These are phyloP conservation scores for Gavialis gangeticus DNA, from an alignment of 2,113 vertebrate genomes.

Conservation along the genomic window DNA sequence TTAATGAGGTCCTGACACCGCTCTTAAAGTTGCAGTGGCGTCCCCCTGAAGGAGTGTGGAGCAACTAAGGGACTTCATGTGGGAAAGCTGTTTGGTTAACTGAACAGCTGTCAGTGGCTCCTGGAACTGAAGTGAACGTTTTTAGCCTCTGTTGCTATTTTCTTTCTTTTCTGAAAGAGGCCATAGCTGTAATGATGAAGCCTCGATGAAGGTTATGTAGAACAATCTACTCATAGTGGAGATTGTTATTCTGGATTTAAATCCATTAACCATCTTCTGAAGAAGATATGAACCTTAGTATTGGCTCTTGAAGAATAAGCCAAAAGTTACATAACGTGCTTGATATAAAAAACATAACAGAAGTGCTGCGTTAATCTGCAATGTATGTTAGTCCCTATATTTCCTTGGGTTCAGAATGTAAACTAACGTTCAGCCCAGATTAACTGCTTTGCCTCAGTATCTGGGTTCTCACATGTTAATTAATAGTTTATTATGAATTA, in stretches of 20 bases:
- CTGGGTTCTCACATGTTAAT: not conserved
- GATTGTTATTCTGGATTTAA: not conserved
- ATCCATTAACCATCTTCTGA: not conserved
- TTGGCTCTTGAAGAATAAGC: not conserved
- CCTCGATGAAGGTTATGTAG: not conserved
- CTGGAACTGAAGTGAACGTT: not conserved
- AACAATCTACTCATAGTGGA: not conserved
- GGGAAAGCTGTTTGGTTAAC: not conserved
- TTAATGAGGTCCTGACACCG: not conserved
- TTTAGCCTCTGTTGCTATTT: not conserved
- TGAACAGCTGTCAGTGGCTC: not conserved
- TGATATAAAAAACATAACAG: not conserved
- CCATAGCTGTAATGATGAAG: not conserved
- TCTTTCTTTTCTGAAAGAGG: slow-evolving; percentile 14
- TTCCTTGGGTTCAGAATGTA: not conserved
- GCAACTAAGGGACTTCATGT: slow-evolving; percentile 5
- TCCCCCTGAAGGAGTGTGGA: slow-evolving; percentile 35
- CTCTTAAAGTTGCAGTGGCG: slow-evolving; percentile 28
- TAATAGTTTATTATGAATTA: not conserved
- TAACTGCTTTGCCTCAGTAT: not conserved
- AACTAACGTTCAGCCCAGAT: not conserved
- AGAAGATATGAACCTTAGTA: not conserved
- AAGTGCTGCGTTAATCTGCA: not conserved
- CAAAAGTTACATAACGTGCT: not conserved
- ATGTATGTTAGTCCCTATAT: not conserved